phyloP scores from a whole-genome alignment of 2,113 vertebrate species.

The Tenebrosternarchus preto region DNA sequence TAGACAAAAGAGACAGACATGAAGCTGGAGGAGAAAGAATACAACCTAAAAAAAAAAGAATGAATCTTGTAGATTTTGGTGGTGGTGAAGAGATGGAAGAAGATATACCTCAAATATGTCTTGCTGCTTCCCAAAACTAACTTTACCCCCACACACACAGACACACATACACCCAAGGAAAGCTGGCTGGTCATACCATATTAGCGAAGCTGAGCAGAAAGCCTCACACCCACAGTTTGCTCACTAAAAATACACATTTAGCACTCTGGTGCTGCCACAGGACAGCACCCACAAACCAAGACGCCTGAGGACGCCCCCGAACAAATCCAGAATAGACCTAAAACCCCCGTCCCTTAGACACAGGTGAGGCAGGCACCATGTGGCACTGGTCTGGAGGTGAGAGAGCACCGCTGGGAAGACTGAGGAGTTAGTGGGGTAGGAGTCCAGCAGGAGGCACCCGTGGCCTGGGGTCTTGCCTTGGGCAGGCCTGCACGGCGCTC shows the following conservation, averaged over 20 bases:
- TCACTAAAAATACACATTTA: constrained; percentile 64
- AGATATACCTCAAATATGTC: constrained; percentile 44
- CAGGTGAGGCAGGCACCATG: constrained; percentile 63
- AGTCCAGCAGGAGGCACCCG: constrained; percentile 70
- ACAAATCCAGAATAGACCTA: constrained; percentile 57
- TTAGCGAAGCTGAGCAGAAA: constrained; percentile 54
- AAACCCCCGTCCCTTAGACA: constrained; percentile 57
- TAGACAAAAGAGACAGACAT: constrained; percentile 51
- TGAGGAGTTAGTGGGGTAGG: constrained; percentile 19
- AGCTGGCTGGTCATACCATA: constrained; percentile 57
- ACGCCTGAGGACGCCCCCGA: constrained; percentile 65
- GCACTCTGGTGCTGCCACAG: constrained; percentile 48
- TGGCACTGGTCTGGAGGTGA: constrained; percentile 67
- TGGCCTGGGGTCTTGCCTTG: constrained; percentile 81
- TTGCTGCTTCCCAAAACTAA: constrained; percentile 45
- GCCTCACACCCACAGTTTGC: constrained; percentile 60
- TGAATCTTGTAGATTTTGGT: background rate
- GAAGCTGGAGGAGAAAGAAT: constrained; percentile 43
- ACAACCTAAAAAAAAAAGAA: constrained; percentile 20
- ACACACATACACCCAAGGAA: constrained; percentile 37
- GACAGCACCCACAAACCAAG: constrained; percentile 60
- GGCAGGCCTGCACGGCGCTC: constrained; percentile 77
- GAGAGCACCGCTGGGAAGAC: constrained; percentile 56
- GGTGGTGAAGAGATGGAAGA: constrained; percentile 37
- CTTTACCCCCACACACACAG: constrained; percentile 20